Evolutionary conservation across 2,888 invertebrate species (phyloP).

Genomic region (Pyralis farinalis): DNA sequence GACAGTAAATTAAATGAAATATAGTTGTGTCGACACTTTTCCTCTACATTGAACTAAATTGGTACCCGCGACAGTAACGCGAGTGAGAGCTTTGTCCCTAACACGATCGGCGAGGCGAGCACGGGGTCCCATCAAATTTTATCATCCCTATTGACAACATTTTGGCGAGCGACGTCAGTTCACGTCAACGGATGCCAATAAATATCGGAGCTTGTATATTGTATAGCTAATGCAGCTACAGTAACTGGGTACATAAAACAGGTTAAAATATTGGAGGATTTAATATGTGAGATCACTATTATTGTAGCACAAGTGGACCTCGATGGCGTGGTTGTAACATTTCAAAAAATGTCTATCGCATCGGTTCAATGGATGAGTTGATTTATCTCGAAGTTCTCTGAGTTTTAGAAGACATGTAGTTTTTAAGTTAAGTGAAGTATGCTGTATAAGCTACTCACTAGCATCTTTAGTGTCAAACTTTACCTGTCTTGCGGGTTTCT

Average conservation of each 20-base stretch:
- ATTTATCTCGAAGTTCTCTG: no score
- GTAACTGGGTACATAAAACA: constrained; percentile 10
- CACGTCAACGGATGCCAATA: constrained; percentile 36
- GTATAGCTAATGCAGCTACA: constrained; percentile 17
- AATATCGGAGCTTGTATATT: constrained; percentile 24
- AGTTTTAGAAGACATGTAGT: no score
- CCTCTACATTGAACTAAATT: constrained; percentile 37
- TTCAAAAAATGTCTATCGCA: no score
- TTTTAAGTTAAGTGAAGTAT: no score
- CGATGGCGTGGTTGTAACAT: no score
- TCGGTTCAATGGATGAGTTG: no score
- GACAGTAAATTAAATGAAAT: no score
- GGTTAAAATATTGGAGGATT: constrained; percentile 1
- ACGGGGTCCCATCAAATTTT: constrained; percentile 63
- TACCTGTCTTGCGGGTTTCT: no score
- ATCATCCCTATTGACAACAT: constrained; percentile 64
- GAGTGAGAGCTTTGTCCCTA: constrained; percentile 32
- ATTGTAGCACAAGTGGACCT: constrained; percentile 14
- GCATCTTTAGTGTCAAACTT: no score
- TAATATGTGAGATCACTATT: constrained; percentile 15
- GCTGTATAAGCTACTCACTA: no score
- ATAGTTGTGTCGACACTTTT: constrained; percentile 3
- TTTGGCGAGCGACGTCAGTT: constrained; percentile 56
- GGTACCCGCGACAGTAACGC: constrained; percentile 47
- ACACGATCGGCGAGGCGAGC: constrained; percentile 32